Conservation (phyloP, 2,113 vertebrate genomes). For the Tragelaphus scriptus region DNA sequence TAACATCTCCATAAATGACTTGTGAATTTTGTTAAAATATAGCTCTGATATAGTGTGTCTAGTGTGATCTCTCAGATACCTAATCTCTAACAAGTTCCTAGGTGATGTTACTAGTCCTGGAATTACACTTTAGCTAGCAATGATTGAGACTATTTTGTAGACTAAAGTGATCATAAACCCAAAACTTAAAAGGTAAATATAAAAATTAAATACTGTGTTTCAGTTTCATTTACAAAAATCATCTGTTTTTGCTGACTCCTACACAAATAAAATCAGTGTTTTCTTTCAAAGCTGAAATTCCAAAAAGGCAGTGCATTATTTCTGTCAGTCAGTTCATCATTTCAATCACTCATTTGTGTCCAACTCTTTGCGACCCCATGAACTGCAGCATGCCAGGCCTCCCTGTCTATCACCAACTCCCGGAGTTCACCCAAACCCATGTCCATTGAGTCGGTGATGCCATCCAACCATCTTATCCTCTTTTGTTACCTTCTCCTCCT, state of each 20-base stretch:
- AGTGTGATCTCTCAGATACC: background rate
- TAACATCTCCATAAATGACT: background rate
- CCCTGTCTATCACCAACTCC: background rate
- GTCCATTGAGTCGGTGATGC: background rate
- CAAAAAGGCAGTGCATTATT: background rate
- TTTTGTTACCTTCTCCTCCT: background rate
- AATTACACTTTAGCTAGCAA: background rate
- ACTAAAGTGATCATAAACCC: background rate
- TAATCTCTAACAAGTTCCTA: background rate
- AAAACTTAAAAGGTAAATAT: background rate
- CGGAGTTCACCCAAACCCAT: background rate
- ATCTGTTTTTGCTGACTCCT: background rate
- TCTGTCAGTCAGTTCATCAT: background rate
- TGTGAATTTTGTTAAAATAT: background rate
- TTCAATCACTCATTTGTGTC: background rate
- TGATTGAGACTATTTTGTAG: background rate
- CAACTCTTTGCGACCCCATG: background rate
- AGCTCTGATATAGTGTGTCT: background rate
- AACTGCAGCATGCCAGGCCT: background rate
- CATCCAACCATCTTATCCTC: background rate
- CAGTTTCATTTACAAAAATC: background rate
- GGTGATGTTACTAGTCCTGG: background rate
- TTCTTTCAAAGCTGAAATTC: conserved; percentile 1
- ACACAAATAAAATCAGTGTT: background rate
- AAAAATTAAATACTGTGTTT: background rate